Evolutionary conservation across 64 coral and sea anemone species (phyloP), one percentile per base, ranked within the genome.

Genomic region (Actinia tenebrosa): DNA sequence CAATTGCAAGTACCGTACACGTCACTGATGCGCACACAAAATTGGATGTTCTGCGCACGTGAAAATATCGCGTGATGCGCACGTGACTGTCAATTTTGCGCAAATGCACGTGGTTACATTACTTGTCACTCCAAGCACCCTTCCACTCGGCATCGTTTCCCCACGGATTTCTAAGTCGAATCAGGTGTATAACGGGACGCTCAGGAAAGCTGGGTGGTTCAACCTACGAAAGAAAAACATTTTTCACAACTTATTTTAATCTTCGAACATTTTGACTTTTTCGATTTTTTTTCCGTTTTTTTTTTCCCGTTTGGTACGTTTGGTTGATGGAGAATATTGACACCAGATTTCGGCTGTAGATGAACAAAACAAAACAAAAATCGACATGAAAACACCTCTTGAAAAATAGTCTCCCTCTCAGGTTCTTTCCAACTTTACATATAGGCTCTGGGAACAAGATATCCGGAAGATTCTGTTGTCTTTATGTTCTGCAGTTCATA

Each of bases 101-200:
- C 53, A 55, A 6, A 22, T 11, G 66, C 22, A 26, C 10, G 66
- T 25, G 22, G 25, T 37, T 30, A 37, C 69, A 27, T 75, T 46
- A 95, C 94, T 87, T 83, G 87, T 95, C 94, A 42, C 90, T 95
- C 94, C 94, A 95, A 30, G 94, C 87, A 42, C 90, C 94, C 26
- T 45, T 95, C 94, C 94, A 95, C 47, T 95, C 94, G 60, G 90
- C 84, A 13, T 86, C 77, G 61, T 95, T 78, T 10, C 94, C 94
- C 45, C 91, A 89, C 11, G 94, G 94, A 77, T 95, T 95, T 87
- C 94, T 72, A 18, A 95, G 61, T 89, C 94, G 77, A 78, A 95
- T 88, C 16, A 95, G 79, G 10, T 95, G 84, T 81, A 84, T 45
- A 23, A 88, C 83, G 3, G 89, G 88, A 83, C 26, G 87, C 13